These are phyloP conservation scores for Chrysocyon brachyurus DNA, from an alignment of 2,797 vertebrate species.

Conservation along the genomic window DNA sequence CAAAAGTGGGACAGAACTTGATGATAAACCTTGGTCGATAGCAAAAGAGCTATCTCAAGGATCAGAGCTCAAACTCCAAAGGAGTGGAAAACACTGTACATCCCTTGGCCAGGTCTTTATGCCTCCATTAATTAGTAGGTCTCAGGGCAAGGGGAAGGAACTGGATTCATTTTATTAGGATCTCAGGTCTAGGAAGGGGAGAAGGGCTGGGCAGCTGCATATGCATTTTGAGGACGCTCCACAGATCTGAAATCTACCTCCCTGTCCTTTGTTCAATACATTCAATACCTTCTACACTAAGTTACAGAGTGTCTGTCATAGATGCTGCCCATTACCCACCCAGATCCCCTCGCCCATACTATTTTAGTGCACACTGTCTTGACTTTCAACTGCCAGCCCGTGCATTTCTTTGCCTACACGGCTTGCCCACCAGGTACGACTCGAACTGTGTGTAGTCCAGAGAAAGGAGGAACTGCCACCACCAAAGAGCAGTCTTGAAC, in stretches of 20 bases:
- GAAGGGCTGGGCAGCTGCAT: not conserved
- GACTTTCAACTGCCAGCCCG: not conserved
- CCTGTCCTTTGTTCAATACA: not conserved
- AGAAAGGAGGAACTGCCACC: not conserved
- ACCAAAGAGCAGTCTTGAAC: not conserved
- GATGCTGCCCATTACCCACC: not conserved
- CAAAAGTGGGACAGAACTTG: not conserved
- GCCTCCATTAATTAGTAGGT: not conserved
- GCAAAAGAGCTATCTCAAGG: not conserved
- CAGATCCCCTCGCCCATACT: not conserved
- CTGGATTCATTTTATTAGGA: not conserved
- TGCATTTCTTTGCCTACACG: not conserved
- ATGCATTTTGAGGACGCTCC: not conserved
- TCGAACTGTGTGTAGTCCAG: not conserved
- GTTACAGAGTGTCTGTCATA: not conserved
- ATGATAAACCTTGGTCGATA: not conserved
- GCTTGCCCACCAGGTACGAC: not conserved
- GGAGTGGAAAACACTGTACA: not conserved
- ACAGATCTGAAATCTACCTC: not conserved
- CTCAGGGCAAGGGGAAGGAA: not conserved
- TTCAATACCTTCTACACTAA: not conserved
- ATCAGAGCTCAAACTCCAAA: not conserved
- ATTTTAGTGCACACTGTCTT: not conserved
- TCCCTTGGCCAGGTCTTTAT: not conserved
- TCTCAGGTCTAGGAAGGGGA: not conserved